A percentile compares a stretch with the other conserved stretches of the same genome.
phyloP scores from a whole-genome alignment of 2,113 vertebrate genomes.

The Grantiella picta region DNA sequence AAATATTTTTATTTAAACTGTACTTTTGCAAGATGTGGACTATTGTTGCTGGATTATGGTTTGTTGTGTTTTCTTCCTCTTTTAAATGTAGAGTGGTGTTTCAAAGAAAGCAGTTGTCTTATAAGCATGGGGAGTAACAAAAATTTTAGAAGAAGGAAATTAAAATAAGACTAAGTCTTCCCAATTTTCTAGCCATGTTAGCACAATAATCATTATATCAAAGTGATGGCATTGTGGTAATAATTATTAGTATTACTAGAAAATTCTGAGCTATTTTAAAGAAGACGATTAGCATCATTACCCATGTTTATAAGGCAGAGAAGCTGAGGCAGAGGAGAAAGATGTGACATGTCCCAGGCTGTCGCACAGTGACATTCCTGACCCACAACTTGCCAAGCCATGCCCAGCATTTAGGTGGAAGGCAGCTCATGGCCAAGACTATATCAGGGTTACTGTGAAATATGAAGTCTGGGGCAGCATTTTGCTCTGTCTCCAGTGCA shows the following conservation, averaged over 20 bases:
- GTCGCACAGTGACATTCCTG: background rate
- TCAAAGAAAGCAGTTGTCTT: background rate
- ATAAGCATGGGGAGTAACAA: background rate
- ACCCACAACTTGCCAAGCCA: background rate
- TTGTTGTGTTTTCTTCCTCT: background rate
- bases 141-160: background rate
- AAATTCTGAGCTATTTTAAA: background rate
- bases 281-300: background rate
- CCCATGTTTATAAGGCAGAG: background rate
- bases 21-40: background rate
- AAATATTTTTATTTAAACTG: background rate
- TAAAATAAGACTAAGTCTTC: background rate
- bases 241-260: background rate
- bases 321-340: background rate
- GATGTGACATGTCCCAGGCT: background rate
- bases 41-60: background rate
- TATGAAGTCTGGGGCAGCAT: background rate
- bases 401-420: background rate
- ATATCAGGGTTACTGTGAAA: background rate
- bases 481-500: background rate
- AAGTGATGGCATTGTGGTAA: rapidly evolving
- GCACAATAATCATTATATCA: background rate
- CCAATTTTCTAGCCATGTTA: background rate
- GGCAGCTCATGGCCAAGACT: background rate
- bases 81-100: background rate